Conservation (phyloP, 2,888 invertebrate species). For the Micropterix aruncella region DNA sequence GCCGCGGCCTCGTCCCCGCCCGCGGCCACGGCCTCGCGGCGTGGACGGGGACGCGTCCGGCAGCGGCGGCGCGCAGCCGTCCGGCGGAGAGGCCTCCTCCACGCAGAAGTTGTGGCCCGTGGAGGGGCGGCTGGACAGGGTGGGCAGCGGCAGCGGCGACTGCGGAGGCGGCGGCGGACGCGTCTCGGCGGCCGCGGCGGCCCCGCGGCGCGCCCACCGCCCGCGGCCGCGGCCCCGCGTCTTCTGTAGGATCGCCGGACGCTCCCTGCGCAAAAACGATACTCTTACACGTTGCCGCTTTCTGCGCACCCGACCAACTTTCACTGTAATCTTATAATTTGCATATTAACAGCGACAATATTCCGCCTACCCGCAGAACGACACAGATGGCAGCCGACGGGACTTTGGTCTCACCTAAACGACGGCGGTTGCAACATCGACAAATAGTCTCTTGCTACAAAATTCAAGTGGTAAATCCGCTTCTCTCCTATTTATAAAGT, state of each 20-base stretch:
- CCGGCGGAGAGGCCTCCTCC: conserved; percentile 2
- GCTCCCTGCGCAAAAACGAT: conserved; percentile 24
- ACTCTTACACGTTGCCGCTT: too few species aligned
- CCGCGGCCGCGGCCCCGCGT: conserved; percentile 25
- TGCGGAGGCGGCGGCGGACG: conserved; percentile 13
- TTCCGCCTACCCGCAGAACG: too few species aligned
- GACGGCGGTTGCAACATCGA: too few species aligned
- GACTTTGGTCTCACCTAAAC: too few species aligned
- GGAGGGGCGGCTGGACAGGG: not conserved
- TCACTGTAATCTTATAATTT: too few species aligned
- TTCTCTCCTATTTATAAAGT: too few species aligned
- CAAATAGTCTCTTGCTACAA: too few species aligned
- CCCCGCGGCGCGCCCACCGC: conserved; percentile 13
- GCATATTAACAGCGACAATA: too few species aligned
- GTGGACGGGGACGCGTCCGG: conserved; percentile 1
- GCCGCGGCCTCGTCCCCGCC: conserved; percentile 18
- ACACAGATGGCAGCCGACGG: too few species aligned
- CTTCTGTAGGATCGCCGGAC: conserved; percentile 25
- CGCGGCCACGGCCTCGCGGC: conserved; percentile 16
- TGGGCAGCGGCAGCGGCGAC: conserved; percentile 14
- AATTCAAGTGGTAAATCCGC: too few species aligned
- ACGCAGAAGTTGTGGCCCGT: conserved; percentile 1
- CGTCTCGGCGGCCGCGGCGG: not conserved
- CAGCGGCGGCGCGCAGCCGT: conserved; percentile 16
- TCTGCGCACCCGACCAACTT: too few species aligned